A percentile compares a stretch with the other conserved stretches of the same genome.
phyloP scores from a whole-genome alignment of 2,888 invertebrate species.

The Diploptera punctata region DNA sequence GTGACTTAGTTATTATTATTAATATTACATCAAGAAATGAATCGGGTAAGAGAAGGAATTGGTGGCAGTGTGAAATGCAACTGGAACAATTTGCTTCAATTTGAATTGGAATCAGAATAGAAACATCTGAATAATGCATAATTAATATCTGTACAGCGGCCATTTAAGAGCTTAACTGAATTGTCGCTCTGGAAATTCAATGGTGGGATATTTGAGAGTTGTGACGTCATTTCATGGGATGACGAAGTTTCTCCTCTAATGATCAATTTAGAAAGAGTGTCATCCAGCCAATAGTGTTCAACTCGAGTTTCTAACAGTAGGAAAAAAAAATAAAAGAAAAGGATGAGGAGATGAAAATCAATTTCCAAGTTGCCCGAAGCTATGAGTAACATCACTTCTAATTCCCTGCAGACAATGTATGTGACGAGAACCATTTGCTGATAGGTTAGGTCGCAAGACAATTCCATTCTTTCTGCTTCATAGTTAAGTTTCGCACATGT shows the following conservation, averaged over 20 bases:
- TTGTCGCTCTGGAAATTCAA: no score
- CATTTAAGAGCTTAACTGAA: no score
- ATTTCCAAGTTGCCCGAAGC: not conserved
- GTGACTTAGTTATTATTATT: no score
- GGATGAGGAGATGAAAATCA: not conserved
- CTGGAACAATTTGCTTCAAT: no score
- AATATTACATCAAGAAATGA: no score
- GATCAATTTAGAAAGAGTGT: conserved; percentile 4
- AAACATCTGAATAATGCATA: no score
- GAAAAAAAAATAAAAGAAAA: not conserved
- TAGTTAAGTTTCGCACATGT: no score
- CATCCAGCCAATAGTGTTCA: not conserved
- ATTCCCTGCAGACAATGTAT: not conserved
- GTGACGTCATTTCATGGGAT: not conserved
- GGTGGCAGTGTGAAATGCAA: no score
- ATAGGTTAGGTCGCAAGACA: not conserved
- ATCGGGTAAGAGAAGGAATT: no score
- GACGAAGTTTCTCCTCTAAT: conserved; percentile 3
- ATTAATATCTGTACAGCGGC: no score
- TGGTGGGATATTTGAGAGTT: no score
- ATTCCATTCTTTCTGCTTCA: not conserved
- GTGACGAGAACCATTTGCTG: not conserved
- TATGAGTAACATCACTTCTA: not conserved
- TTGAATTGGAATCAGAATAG: no score
- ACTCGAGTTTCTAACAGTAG: not conserved